Conservation (phyloP, 1,140 invertebrate species). For the Leptinotarsa lineolata region DNA sequence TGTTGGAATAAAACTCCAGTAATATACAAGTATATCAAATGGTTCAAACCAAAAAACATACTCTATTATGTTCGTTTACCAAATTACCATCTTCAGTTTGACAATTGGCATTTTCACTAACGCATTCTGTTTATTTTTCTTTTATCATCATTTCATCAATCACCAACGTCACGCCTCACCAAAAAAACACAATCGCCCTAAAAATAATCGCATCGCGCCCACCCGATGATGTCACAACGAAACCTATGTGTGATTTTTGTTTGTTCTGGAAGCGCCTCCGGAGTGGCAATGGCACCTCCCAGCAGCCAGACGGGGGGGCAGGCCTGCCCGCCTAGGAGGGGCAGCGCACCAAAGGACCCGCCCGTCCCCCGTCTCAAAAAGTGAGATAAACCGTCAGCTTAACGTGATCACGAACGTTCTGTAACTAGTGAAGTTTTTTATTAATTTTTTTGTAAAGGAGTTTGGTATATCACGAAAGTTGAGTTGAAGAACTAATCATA, state of each 20-base stretch:
- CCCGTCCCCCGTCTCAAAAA: slow-evolving; percentile 51
- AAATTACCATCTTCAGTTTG: not conserved
- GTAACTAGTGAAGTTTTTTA: slow-evolving; percentile 3
- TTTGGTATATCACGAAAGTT: not conserved
- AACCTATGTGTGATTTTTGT: slow-evolving; percentile 54
- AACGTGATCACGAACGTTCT: not conserved
- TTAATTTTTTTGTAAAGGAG: not conserved
- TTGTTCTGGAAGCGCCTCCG: slow-evolving; percentile 57
- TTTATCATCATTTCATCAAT: slow-evolving; percentile 30
- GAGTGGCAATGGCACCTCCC: slow-evolving; percentile 54
- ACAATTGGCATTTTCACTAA: slow-evolving; percentile 28
- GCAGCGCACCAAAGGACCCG: slow-evolving; percentile 54
- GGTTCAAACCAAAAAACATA: not conserved
- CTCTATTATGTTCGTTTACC: not conserved
- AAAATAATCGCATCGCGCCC: slow-evolving; percentile 15
- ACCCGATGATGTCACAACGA: slow-evolving; percentile 33
- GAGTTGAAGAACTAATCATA: not conserved
- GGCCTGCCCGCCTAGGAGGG: slow-evolving; percentile 50
- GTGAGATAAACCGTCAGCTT: slow-evolving; percentile 35
- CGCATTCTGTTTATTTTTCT: slow-evolving; percentile 33
- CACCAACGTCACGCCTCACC: slow-evolving; percentile 19
- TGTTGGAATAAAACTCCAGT: too few relatives aligned
- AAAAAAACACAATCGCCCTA: slow-evolving; percentile 16
- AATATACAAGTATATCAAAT: too few relatives aligned
- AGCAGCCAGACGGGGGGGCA: slow-evolving; percentile 37